Base-by-base conservation (phyloP, 35 echinoderm and acorn worm species). In the Ophioderma brevispina region DNA sequence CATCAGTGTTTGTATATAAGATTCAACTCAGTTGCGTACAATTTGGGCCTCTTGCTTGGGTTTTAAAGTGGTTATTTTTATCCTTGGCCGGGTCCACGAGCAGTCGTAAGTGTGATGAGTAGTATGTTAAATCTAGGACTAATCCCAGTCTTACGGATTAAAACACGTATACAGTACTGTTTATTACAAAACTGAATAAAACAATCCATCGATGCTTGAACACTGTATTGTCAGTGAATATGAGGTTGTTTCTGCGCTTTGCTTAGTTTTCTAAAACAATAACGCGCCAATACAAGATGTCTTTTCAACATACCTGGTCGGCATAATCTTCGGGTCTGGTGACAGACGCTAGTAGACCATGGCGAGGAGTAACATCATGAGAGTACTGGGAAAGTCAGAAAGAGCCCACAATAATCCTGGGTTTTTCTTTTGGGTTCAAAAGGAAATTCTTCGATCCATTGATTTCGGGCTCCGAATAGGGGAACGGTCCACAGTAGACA, bases 301-400 rank as follows among this genome's bases (percentile, higher is more conserved):
- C 15, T 14, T 15, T 31, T n/a, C 33, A 10, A 15, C 83, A 32
- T 82, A 99, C 97, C 39, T 95, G 94, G 34, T 91, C 83, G 5
- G 80, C 88, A 11, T 80, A 85, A 31, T 99, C 91, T 0, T 11
- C n/a, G 43, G 97, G 97, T 0, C 86, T 64, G 41, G 79, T 18
- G 0, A 39, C 81, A 5, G 17, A 82, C 0, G 46, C 32, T 0
- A 82, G 87, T 93, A 99, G 93, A 92, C 97, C 97, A 99, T 0
- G 97, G 97, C 21, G 97, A 86, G 0, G n/a, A 95, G 87, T 34
- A 92, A 93, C 2, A 95, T 64, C 76, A 95, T 93, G 49, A 91
- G 91, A 37, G 93, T 95, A 31, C 84, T 91, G 34, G 95, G 97
- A 82, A 92, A 99, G 75, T 99, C 97, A 37, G 95, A 90, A 63